A percentile compares a stretch with the other conserved stretches of the same genome.
phyloP scores from a whole-genome alignment of 1,140 invertebrate species.

The Chironomus tepperi region DNA sequence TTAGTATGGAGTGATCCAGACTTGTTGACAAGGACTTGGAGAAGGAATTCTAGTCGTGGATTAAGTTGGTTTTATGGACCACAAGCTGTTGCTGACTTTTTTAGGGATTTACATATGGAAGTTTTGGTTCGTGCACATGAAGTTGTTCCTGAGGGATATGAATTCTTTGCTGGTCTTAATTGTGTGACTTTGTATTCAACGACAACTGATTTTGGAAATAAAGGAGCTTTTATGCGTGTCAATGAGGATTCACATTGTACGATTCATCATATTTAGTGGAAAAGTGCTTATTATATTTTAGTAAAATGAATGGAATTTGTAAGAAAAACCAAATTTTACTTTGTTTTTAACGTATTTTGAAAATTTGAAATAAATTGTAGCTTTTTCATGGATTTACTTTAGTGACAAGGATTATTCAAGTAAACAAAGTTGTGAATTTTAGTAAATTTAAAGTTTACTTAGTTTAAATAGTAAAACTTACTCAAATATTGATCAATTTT shows the following conservation, averaged over 20 bases:
- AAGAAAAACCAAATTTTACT: too few species aligned
- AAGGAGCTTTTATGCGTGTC: not conserved
- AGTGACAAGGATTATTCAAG: too few species aligned
- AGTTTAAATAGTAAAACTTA: too few species aligned
- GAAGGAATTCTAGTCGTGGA: constrained; percentile 97
- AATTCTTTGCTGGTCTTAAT: not conserved
- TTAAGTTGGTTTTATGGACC: constrained; percentile 98
- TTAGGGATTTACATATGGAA: constrained; percentile 98
- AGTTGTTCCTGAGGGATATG: constrained; percentile 40
- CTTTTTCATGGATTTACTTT: too few species aligned
- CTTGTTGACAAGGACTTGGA: constrained; percentile 98
- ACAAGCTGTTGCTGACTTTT: constrained; percentile 97
- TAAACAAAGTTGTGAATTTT: too few species aligned
- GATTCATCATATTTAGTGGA: not conserved
- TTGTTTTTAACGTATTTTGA: too few species aligned
- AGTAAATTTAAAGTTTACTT: too few species aligned
- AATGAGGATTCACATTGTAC: not conserved
- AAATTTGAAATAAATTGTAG: too few species aligned
- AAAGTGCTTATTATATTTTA: too few species aligned
- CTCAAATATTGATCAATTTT: too few species aligned
- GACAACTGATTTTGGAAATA: not conserved
- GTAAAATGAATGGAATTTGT: too few species aligned
- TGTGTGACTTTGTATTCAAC: not conserved
- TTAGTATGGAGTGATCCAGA: constrained; percentile 98
- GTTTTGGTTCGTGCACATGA: constrained; percentile 99